A percentile compares a stretch with the other conserved stretches of the same genome.
phyloP scores from a whole-genome alignment of 1,140 invertebrate species.

The Nixonia krombeini region DNA sequence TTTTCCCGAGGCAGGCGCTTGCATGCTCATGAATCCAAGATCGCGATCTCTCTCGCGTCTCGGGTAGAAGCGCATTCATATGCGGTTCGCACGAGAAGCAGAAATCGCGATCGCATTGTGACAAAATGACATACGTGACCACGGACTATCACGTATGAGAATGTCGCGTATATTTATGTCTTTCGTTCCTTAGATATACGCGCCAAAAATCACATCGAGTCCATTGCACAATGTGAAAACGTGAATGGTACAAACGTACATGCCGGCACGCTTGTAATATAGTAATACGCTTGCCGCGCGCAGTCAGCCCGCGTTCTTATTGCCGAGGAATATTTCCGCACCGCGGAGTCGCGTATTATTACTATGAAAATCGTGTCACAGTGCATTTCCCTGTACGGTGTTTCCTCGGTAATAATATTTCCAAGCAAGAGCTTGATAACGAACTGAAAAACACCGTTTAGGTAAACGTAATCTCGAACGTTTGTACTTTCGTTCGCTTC shows the following conservation, averaged over 20 bases:
- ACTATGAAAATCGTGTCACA: too few relatives aligned
- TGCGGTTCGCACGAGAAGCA: constrained; percentile 39
- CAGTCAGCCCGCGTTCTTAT: too few relatives aligned
- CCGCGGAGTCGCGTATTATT: too few relatives aligned
- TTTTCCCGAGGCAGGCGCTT: constrained; percentile 38
- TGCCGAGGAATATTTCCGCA: too few relatives aligned
- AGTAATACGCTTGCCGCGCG: too few relatives aligned
- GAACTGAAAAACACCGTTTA: too few relatives aligned
- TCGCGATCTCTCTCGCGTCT: constrained; percentile 40
- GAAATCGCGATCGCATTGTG: constrained; percentile 49
- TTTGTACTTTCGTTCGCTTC: too few relatives aligned
- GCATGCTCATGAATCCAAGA: constrained; percentile 50
- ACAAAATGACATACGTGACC: constrained; percentile 53
- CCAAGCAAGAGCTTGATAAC: too few relatives aligned
- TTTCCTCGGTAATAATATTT: too few relatives aligned
- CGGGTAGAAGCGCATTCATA: constrained; percentile 45
- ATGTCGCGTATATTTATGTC: constrained; percentile 39
- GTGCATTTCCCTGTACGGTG: too few relatives aligned
- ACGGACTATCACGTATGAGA: constrained; percentile 42
- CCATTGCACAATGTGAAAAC: constrained; percentile 26
- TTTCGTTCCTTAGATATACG: constrained; percentile 29
- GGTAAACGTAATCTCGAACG: too few relatives aligned
- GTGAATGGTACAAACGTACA: constrained; percentile 13
- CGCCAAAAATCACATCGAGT: constrained; percentile 32
- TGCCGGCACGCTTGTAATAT: neutral